Percentiles rank a stretch among this genome's conserved stretches.
phyloP scores from a whole-genome alignment of 2,797 vertebrate species.

The Picus viridis region DNA sequence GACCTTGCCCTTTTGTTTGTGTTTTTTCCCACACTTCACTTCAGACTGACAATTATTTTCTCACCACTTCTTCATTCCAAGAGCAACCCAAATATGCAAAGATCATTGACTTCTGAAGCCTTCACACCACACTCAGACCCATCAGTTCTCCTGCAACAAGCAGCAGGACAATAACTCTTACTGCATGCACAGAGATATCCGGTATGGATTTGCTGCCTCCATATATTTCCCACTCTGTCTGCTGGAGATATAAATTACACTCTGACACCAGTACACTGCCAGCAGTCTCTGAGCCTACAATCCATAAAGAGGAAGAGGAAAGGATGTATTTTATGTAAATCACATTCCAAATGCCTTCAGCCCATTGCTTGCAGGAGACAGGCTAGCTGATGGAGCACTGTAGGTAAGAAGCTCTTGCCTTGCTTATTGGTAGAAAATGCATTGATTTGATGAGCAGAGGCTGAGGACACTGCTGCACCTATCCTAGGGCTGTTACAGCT shows the following conservation, averaged over 20 bases:
- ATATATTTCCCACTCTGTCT: slow-evolving; percentile 3
- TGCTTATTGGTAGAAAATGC: background rate
- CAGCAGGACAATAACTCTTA: background rate
- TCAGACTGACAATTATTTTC: background rate
- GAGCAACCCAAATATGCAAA: background rate
- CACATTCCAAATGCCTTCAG: background rate
- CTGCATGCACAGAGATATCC: background rate
- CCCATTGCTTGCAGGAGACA: background rate
- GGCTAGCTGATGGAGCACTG: background rate
- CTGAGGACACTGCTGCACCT: background rate
- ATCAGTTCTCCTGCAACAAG: background rate
- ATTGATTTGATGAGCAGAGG: background rate
- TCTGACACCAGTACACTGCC: background rate
- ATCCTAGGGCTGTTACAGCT: background rate
- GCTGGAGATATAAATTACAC: background rate
- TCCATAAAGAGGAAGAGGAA: background rate
- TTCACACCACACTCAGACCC: background rate
- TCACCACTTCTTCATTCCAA: background rate
- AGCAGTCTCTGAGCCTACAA: background rate
- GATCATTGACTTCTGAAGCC: background rate
- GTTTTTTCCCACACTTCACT: background rate
- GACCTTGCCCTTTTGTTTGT: background rate
- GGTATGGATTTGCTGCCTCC: background rate
- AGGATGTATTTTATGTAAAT: slow-evolving; percentile 4
- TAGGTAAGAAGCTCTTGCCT: background rate